Evolutionary conservation across 2,113 vertebrate species (phyloP).

Genomic region (Miniopterus natalensis): DNA sequence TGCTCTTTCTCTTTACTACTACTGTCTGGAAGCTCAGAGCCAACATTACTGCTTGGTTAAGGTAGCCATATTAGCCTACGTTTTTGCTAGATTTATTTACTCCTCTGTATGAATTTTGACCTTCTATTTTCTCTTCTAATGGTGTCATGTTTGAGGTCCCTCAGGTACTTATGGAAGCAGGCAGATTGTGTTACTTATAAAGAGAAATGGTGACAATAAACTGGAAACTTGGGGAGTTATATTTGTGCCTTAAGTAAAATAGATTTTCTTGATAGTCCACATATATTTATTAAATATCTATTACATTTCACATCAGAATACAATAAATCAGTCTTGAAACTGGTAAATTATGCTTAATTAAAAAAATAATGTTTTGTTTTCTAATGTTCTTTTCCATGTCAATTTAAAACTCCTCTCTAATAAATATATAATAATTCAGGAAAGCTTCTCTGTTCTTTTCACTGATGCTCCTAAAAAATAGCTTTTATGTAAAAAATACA

Average conservation of each 20-base stretch:
- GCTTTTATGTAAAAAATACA: background rate
- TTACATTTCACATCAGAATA: slow-evolving; percentile 4
- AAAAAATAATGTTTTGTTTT: slow-evolving; percentile 35
- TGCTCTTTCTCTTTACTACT: background rate
- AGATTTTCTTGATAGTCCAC: slow-evolving; percentile 34
- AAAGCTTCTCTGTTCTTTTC: background rate
- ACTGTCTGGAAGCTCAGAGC: slow-evolving; percentile 5
- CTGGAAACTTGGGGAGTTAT: background rate
- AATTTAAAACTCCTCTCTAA: background rate
- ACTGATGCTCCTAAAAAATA: background rate
- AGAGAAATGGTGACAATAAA: slow-evolving; percentile 15
- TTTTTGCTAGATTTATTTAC: slow-evolving; percentile 33
- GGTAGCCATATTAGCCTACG: background rate
- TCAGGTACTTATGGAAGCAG: slow-evolving; percentile 12
- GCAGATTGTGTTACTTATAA: background rate
- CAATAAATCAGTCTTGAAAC: slow-evolving; percentile 13
- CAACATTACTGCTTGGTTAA: slow-evolving; percentile 47
- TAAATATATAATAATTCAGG: background rate
- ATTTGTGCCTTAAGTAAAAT: slow-evolving; percentile 40
- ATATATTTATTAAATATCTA: slow-evolving; percentile 7
- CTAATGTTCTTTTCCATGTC: slow-evolving; percentile 1
- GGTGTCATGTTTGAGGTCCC: slow-evolving; percentile 36
- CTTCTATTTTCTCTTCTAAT: background rate
- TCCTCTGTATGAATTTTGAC: background rate
- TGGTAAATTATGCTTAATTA: slow-evolving; percentile 22